These are phyloP conservation scores for Oncorhynchus clarkii DNA, from an alignment of 2,113 vertebrate species.

Conservation along the genomic window DNA sequence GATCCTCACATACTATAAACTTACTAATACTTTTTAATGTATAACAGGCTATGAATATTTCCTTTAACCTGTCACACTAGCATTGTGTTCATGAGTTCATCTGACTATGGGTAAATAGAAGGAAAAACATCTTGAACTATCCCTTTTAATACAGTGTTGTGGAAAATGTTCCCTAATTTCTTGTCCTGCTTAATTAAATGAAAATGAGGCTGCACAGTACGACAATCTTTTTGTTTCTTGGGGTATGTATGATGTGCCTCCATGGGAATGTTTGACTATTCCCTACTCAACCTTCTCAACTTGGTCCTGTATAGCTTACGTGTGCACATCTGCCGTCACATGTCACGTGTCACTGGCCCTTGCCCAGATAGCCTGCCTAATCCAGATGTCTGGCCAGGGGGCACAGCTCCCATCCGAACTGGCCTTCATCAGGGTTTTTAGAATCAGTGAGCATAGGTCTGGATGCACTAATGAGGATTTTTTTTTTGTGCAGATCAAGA, in stretches of 20 bases:
- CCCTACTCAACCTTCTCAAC: not conserved
- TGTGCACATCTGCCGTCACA: not conserved
- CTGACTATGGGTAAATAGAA: too few species aligned
- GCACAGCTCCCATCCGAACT: not conserved
- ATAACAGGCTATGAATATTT: too few species aligned
- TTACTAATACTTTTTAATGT: too few species aligned
- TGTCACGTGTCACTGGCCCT: not conserved
- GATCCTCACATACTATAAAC: too few species aligned
- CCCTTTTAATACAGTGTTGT: not conserved
- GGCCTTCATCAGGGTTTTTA: constrained; percentile 21
- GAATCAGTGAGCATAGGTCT: not conserved
- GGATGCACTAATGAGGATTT: not conserved
- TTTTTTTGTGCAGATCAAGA: constrained; percentile 3
- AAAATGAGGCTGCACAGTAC: too few species aligned
- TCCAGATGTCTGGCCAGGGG: constrained; percentile 29
- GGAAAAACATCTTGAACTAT: not conserved
- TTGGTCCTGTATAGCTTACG: not conserved
- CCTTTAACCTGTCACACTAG: too few species aligned
- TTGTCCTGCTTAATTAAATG: too few species aligned
- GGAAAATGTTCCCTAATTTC: too few species aligned
- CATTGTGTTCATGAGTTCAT: too few species aligned
- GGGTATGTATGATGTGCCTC: too few species aligned
- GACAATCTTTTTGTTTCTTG: too few species aligned
- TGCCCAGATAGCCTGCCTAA: not conserved
- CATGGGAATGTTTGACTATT: not conserved